Evolutionary conservation across 2,888 invertebrate species (phyloP), one percentile per base, ranked within the genome.

Genomic region (Schizotus pectinicornis): DNA sequence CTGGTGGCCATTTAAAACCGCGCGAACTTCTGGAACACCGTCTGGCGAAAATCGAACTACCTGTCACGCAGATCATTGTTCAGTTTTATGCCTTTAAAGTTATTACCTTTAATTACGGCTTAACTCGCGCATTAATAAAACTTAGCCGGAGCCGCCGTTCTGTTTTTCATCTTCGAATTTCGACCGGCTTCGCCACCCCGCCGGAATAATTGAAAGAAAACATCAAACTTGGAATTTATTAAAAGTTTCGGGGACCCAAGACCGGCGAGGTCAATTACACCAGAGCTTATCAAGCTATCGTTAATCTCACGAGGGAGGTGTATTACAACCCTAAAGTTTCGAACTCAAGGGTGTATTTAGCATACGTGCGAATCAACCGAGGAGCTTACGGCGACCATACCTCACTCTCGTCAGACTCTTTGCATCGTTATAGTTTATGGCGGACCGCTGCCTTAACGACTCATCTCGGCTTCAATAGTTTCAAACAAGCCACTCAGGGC

Each of bases 1-100:
- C 56, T 66, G 65, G 69, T 63, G 67, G 65, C 69, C 67, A 67
- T 70, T 68, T 68, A 67, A 70, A 69, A 70, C 69, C 69, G 61
- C 69, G 67, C 67, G 67, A 70, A 70, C 67, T 70, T 68, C 69
- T 64, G 43, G 57, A 62, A 59, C 64, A 58, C 67, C 67, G 64
- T 59, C 56, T 67, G 67, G 60, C 48, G 61, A 62, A 62, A 67
- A 67, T 69, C 63, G 63, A 56, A 61, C 41, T 67, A 69, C 67
- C 69, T 69, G 66, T 59, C 61, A 59, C 51, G 56, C 66, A 59
- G 63, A 64, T 64, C 61, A 64, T 64, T 57, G 51, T 53, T 42
- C 57, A 54, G 61, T 56, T 62, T 53, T 58, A 47, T 54, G 47
- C 41, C 41, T 55, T 48, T 13, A 13, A 42, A 55, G 48, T 55